Percentiles rank a stretch among this genome's conserved stretches.
These are phyloP conservation scores for Batillaria attramentaria DNA, from an alignment of 1,140 invertebrate genomes.

Conservation along the genomic window DNA sequence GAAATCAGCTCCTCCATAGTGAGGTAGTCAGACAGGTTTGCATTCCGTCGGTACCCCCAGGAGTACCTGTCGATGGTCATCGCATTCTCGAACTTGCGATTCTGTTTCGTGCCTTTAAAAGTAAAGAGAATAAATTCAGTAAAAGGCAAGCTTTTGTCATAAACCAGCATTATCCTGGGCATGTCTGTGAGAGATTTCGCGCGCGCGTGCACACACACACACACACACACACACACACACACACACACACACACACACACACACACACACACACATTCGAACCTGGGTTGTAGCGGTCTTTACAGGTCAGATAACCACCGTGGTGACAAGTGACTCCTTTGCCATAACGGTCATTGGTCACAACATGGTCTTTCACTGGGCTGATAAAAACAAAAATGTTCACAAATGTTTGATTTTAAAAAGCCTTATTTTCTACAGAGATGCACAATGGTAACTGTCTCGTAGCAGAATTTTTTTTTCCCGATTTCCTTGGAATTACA, in stretches of 20 bases:
- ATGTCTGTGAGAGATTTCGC: no score
- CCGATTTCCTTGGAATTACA: no score
- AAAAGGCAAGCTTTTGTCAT: no score
- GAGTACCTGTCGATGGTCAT: slow-evolving; percentile 92
- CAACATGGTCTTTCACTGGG: slow-evolving; percentile 89
- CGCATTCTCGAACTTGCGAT: slow-evolving; percentile 74
- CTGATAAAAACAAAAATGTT: no score
- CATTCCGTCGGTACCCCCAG: slow-evolving; percentile 80
- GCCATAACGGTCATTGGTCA: slow-evolving; percentile 93
- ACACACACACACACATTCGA: no score
- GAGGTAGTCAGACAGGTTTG: slow-evolving; percentile 81
- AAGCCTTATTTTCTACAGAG: no score
- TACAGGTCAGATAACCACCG: slow-evolving; percentile 86
- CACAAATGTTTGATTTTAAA: no score
- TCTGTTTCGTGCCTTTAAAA: slow-evolving; percentile 65
- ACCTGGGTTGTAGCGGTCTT: slow-evolving; percentile 89
- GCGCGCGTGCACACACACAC: no score
- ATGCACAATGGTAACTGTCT: no score
- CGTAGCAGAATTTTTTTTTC: no score
- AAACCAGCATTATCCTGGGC: no score
- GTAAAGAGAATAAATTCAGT: no score
- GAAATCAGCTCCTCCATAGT: slow-evolving; percentile 82
- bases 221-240: background rate
- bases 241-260: slow-evolving; percentile 4
- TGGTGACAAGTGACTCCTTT: slow-evolving; percentile 83